Evolutionary conservation across 1,140 invertebrate species (phyloP).

Genomic region (Manduca sexta): DNA sequence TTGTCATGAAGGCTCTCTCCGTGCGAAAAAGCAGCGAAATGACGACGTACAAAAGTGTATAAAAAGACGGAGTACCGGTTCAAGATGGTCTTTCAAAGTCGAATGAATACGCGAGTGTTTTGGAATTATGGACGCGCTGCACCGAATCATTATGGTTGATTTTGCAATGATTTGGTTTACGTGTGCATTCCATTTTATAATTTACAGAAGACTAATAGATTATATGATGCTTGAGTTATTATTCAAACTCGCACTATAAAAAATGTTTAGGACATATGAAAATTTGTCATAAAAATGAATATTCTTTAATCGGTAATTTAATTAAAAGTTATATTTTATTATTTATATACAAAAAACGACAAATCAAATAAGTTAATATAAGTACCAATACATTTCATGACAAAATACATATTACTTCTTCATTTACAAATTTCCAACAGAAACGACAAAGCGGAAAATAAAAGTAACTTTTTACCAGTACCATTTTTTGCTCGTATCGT

Average conservation of each 20-base stretch:
- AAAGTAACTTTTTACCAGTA: constrained; percentile 9
- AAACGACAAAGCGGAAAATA: not conserved
- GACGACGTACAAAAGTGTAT: constrained; percentile 22
- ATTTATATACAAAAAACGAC: no score
- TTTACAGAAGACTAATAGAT: no score
- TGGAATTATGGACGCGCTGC: constrained; percentile 30
- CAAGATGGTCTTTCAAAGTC: constrained; percentile 27
- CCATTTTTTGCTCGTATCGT: constrained; percentile 19
- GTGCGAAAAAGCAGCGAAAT: constrained; percentile 22
- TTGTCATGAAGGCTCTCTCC: constrained; percentile 28
- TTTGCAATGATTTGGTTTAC: no score
- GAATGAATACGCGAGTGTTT: constrained; percentile 38
- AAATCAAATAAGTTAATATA: no score
- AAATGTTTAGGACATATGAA: no score
- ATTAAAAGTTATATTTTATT: no score
- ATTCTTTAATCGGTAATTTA: no score
- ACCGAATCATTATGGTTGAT: not conserved
- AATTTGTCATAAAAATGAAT: no score
- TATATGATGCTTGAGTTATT: no score
- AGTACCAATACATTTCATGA: not conserved
- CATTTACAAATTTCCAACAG: not conserved
- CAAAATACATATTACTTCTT: not conserved
- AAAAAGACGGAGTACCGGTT: constrained; percentile 20
- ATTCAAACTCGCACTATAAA: no score
- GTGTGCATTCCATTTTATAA: no score